Evolutionary conservation across 1,140 invertebrate species (phyloP).

Genomic region (Halictus rubicundus): DNA sequence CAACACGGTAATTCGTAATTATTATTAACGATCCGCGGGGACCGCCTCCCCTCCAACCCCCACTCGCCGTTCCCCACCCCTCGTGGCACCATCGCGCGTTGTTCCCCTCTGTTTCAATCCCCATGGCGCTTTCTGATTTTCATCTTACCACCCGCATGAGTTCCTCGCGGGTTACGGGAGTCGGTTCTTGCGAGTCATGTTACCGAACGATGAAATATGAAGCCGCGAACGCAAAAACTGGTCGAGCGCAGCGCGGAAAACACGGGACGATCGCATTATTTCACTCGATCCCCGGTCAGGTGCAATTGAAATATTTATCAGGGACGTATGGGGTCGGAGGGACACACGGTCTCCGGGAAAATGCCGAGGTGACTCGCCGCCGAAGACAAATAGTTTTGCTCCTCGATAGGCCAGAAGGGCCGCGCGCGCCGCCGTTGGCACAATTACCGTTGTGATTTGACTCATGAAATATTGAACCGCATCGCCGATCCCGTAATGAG

Average conservation of each 20-base stretch:
- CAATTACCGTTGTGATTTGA: constrained; percentile 34
- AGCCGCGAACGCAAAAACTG: constrained; percentile 36
- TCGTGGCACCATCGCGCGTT: neutral
- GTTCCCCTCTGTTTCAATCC: neutral
- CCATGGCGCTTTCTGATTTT: constrained; percentile 42
- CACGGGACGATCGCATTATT: constrained; percentile 53
- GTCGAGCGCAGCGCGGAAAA: constrained; percentile 25
- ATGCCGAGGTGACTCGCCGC: constrained; percentile 36
- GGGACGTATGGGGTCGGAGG: constrained; percentile 16
- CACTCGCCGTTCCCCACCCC: neutral
- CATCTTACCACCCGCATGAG: constrained; percentile 30
- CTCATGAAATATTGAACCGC: constrained; percentile 19
- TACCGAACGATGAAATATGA: constrained; percentile 58
- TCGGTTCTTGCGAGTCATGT: constrained; percentile 43
- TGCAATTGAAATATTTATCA: constrained; percentile 68
- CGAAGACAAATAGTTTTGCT: constrained; percentile 58
- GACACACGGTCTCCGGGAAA: neutral
- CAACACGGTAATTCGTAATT: constrained; percentile 76
- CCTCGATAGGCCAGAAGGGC: constrained; percentile 21
- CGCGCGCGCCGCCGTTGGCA: neutral
- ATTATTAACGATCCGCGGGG: constrained; percentile 75
- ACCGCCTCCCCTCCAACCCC: constrained; percentile 12
- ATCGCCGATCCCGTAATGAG: neutral
- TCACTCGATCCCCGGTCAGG: constrained; percentile 41
- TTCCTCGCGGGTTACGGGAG: neutral